Conservation (phyloP, 1,140 invertebrate species). For the Lepidostoma basale region DNA sequence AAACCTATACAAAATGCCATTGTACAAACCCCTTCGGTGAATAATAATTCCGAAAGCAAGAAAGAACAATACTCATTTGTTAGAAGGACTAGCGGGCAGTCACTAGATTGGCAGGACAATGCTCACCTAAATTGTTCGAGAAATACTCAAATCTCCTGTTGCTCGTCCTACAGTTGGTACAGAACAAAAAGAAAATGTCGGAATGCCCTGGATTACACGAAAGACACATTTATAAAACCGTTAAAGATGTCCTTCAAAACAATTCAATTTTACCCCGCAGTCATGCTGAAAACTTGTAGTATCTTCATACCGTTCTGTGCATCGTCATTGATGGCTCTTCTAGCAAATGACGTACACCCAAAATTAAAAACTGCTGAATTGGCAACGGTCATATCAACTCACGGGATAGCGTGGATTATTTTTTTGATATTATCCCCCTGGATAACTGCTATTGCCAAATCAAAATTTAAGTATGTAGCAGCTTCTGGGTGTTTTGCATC, state of each 20-base stretch:
- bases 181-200: conserved; percentile 51
- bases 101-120: conserved; percentile 10
- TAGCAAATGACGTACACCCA: conserved; percentile 51
- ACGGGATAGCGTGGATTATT: conserved; percentile 57
- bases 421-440: conserved; percentile 55
- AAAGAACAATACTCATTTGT: background rate
- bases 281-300: conserved; percentile 52
- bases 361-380: conserved; percentile 52
- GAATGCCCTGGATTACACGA: conserved; percentile 54
- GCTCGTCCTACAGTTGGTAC: conserved; percentile 53
- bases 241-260: conserved; percentile 55
- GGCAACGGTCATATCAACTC: conserved; percentile 54
- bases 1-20: too few relatives aligned
- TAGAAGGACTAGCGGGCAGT: background rate
- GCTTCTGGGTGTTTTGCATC: conserved; percentile 52
- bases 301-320: conserved; percentile 51
- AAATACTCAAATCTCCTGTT: conserved; percentile 1
- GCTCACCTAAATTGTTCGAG: background rate
- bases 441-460: conserved; percentile 55
- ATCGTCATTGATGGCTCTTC: conserved; percentile 52
- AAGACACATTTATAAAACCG: conserved; percentile 57
- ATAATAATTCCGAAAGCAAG: background rate
- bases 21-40: too few relatives aligned
- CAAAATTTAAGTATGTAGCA: conserved; percentile 56
- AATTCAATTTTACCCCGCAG: conserved; percentile 57